Evolutionary conservation across 2,113 vertebrate genomes (phyloP).

Genomic region (Axis porcinus): DNA sequence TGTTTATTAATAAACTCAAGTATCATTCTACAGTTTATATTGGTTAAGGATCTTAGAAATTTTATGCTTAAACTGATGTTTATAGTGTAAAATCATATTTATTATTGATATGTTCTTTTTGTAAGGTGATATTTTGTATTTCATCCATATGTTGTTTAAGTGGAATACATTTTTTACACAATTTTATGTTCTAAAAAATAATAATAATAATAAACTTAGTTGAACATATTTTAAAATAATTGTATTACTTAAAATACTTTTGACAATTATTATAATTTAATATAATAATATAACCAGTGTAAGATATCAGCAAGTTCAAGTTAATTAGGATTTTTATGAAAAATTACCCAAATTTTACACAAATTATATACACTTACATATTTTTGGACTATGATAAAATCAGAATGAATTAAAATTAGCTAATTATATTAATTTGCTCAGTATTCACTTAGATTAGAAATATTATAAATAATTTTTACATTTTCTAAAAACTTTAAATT

Average conservation of each 20-base stretch:
- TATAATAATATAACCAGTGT: background rate
- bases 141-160: background rate
- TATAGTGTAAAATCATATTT: background rate
- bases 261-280: background rate
- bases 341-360: background rate
- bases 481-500: background rate
- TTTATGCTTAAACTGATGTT: background rate
- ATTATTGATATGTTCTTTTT: background rate
- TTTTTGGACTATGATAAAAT: background rate
- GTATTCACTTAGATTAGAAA: background rate
- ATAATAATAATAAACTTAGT: background rate
- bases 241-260: background rate
- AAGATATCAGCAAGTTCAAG: background rate
- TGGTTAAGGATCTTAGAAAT: background rate
- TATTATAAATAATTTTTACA: background rate
- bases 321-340: background rate
- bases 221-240: background rate
- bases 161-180: background rate
- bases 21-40: background rate
- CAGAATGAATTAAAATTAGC: background rate
- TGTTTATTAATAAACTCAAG: background rate
- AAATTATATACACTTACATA: background rate
- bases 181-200: background rate
- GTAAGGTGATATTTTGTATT: background rate
- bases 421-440: background rate